Percentiles rank a stretch among this genome's conserved stretches.
Evolutionary conservation across 2,797 vertebrate species (phyloP).

Genomic region (Oceanodroma leucorhoa): DNA sequence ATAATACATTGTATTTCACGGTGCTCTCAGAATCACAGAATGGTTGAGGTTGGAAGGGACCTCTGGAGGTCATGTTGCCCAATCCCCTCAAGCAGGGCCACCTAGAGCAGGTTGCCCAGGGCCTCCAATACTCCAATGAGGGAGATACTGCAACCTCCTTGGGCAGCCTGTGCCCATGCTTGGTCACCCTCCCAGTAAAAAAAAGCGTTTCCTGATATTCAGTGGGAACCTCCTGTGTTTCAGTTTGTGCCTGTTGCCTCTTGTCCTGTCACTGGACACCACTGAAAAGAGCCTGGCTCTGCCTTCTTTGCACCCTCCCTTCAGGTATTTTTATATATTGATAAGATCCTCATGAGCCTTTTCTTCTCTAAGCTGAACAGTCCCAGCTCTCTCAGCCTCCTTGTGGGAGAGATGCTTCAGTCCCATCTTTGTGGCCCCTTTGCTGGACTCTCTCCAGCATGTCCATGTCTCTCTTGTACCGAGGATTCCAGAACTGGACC

Average conservation of each 20-base stretch:
- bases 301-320: background rate
- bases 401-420: background rate
- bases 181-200: background rate
- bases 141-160: background rate
- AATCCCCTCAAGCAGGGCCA: background rate
- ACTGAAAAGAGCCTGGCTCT: background rate
- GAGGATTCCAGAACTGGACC: background rate
- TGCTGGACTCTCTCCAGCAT: background rate
- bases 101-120: background rate
- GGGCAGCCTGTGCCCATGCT: background rate
- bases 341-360: background rate
- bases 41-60: background rate
- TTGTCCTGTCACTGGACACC: background rate
- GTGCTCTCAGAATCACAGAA: background rate
- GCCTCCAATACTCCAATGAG: background rate
- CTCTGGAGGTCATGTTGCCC: background rate
- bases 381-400: background rate
- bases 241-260: background rate
- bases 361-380: background rate
- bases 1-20: background rate
- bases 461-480: background rate
- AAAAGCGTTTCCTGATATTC: background rate
- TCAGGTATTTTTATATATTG: background rate
- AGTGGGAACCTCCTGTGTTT: background rate
- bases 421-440: background rate